Evolutionary conservation across 2,797 vertebrate genomes (phyloP), one percentile per base, ranked within the genome.

Genomic region (Schizothorax lantsangensis): DNA sequence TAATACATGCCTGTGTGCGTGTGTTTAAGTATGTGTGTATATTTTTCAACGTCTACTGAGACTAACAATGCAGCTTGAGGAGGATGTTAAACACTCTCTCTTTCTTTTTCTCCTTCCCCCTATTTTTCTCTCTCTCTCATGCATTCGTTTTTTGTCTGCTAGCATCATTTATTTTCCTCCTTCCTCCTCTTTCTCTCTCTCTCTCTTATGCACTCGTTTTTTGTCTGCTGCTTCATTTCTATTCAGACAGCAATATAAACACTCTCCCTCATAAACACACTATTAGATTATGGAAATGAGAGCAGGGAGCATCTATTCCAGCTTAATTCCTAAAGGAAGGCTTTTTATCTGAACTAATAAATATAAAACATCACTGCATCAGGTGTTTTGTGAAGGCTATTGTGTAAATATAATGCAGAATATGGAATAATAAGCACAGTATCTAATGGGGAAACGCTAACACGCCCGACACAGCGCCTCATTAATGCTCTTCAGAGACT

Each of bases 241-340:
- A 95, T 95, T 95, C 93, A 94, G 93, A 95, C 94, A 91, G 90
- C 90, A 81, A 85, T 89, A 74, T 30, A 89, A 81, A 86, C 73
- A 64, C 79, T 68, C 90, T 77, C 86, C 88, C 93, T 95, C 94
- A 95, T 94, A 94, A 94, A 93, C 94, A 92, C 86, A 91, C 92
- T 91, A 95, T 95, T 95, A 93, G 93, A 95, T 95, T 95, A 95
- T 95, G 95, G 90, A 94, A 95, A 95, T 94, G 93, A 94, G 92
- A 69, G 90, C 38, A 38, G 93, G 88, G 91, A 85, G 91, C 92
- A 92, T 93, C 93, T 91, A 91, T 93, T 93, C 89, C 89, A 69
- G 49, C 92, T 93, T 95, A 95, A 95, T 96, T 95, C 92, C 94
- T 93, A 94, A 94, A 91, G 93, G 94, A 93, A 95, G 92, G 90